Evolutionary conservation across 2,888 invertebrate genomes (phyloP).

Genomic region (Theretra japonica): DNA sequence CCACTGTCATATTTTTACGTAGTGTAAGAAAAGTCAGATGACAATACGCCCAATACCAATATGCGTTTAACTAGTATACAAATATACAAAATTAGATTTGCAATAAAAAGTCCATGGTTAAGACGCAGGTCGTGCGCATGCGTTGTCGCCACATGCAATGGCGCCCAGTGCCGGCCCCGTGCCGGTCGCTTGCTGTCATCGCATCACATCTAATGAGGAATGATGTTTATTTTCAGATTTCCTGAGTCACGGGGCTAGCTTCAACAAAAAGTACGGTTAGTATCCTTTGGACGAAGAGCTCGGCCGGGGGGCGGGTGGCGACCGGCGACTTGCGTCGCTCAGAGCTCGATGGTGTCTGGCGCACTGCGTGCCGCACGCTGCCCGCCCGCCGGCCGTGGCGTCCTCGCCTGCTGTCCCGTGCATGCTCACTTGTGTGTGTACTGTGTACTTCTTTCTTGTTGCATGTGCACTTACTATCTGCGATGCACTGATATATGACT

Average conservation of each 20-base stretch:
- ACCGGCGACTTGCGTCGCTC: background rate
- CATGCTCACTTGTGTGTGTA: background rate
- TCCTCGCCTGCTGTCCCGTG: background rate
- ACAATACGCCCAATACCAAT: too few species aligned
- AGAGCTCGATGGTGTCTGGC: background rate
- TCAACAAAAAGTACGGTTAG: slow-evolving; percentile 84
- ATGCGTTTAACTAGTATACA: too few species aligned
- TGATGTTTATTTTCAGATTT: slow-evolving; percentile 72
- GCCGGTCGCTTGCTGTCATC: background rate
- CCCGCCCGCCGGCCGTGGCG: background rate
- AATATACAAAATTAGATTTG: too few species aligned
- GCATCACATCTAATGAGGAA: slow-evolving; percentile 31
- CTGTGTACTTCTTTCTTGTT: background rate
- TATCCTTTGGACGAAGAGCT: slow-evolving; percentile 39
- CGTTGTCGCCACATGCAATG: background rate
- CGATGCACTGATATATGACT: background rate
- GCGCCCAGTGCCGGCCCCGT: background rate
- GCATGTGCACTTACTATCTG: background rate
- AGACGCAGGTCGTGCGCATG: too few species aligned
- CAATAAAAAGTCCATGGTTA: too few species aligned
- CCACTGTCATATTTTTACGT: too few species aligned
- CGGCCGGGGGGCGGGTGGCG: background rate
- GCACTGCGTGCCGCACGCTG: background rate
- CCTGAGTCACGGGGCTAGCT: slow-evolving; percentile 83
- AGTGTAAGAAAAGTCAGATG: too few species aligned